Evolutionary conservation across 2,797 vertebrate genomes (phyloP), one percentile per base, ranked within the genome.

Genomic region (Mallotus villosus): DNA sequence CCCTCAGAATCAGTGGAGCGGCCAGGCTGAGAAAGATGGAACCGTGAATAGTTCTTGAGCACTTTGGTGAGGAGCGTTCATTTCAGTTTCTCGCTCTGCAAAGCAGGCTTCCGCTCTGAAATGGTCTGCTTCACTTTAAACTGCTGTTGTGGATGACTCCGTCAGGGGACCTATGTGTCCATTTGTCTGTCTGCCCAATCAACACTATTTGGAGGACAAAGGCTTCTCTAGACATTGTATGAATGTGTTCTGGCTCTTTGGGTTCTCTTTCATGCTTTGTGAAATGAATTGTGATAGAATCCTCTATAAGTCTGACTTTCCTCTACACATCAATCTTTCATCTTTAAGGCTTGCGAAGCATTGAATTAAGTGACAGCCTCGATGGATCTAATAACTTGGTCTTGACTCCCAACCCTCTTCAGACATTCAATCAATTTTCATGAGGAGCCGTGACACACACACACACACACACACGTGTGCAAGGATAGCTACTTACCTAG

Each of bases 311-410:
- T 74, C 22, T 60, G 57, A 80, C 79, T 74, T 68, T 67, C 21
- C 51, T 71, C 67, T 29, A 22, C 67, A 24, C 68, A 71, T 79
- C 3, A 0, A 71, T 76, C 77, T 29, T 78, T 74, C 76, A 83
- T 84, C 61, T 84, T 74, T 68, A 82, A 58, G 70, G 71, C 27
- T 80, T 53, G 17, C 27, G 19, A 71, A 75, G 74, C 25, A 21
- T 34, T 51, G 41, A 49, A 62, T 68, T 55, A 63, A 74, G 37
- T 57, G 66, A 32, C 46, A 80, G 63, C 73, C 63, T 64, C 65
- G 27, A 61, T 24, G 27, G 12, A 4, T 16, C 60, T 34, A 34
- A 34, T 34, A 34, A 34, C 32, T 74, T 79, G 72, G 76, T 82
- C 74, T 72, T 7, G 25, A 78, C 71, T 76, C 46, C 68, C 78